Base-by-base conservation (phyloP, 1,140 invertebrate species). In the Acromyrmex echinatior region DNA sequence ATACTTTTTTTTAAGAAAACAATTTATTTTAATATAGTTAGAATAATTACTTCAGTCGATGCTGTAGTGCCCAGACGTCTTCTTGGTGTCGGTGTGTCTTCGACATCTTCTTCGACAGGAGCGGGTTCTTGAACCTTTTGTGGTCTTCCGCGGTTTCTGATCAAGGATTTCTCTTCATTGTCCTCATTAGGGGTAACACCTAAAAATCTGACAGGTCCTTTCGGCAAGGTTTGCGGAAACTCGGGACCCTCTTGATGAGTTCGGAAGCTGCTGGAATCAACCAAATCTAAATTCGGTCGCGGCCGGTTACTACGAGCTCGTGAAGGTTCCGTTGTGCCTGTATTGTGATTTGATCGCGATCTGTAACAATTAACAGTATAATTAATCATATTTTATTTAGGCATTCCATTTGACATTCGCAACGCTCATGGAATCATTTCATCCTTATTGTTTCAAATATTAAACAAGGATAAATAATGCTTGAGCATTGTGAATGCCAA, bases 231-330 rank as follows among this genome's bases (percentile, higher is more conserved):
- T 74, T 95, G 93, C 3, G 96, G 96, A 80, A 96, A 96, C 74
- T 95, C 95, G 0, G 96, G 96, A n/a, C 94, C 95, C 58, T 96
- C 96, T 53, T 96, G 97, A 88, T 98, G 96, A 0, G 97, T 98
- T 86, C 97, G 97, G 94, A 98, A 98, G 79, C 97, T 97, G 77
- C 97, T 97, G 86, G 97, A 97, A 93, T 98, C 97, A 0, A 98
- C 97, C 18, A 98, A 94, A 91, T 98, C 97, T 62, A 98, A 95
- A 90, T 96, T 97, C 25, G 97, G 97, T 81, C 97, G 96, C 79
- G 96, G 95, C 4, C 96, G 96, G 74, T 96, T 96, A 84, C 96
- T 96, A 74, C 97, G 96, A 14, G 95, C 94, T 68, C 96, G 95
- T 45, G 95, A 94, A 1, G 93, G 73, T 71, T 95, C 95, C 0